Percentiles rank a stretch among this genome's conserved stretches.
Conservation (phyloP, 2,888 invertebrate genomes). For the Vesta saturnalis region DNA sequence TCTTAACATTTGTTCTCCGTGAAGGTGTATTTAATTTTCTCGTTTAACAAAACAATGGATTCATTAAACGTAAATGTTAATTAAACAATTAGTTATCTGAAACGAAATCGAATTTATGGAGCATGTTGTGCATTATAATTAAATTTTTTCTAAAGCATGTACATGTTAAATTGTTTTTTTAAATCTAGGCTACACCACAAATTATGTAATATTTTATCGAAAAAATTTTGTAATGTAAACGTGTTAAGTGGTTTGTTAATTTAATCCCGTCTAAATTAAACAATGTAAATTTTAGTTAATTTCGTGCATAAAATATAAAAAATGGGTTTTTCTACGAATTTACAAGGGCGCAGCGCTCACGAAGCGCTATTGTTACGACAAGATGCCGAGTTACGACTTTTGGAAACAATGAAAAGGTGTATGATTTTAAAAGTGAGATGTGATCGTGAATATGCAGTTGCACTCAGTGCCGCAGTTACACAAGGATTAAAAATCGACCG, state of each 20-base stretch:
- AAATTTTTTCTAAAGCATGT: background rate
- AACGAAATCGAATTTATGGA: conserved; percentile 4
- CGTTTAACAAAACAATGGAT: conserved; percentile 27
- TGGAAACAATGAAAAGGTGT: conserved; percentile 92
- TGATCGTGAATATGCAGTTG: conserved; percentile 90
- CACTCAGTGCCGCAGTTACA: conserved; percentile 80
- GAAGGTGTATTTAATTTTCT: conserved; percentile 30
- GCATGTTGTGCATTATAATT: background rate
- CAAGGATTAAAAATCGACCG: conserved; percentile 88
- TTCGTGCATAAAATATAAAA: background rate
- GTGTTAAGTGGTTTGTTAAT: background rate
- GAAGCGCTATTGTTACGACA: conserved; percentile 90
- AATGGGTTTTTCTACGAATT: conserved; percentile 88
- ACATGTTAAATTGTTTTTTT: background rate
- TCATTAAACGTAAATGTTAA: conserved; percentile 22
- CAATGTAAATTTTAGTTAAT: conserved; percentile 8
- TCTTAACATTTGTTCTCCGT: conserved; percentile 30
- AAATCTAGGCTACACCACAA: background rate
- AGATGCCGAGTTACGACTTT: conserved; percentile 90
- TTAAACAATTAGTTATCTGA: conserved; percentile 27
- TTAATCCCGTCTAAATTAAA: conserved; percentile 5
- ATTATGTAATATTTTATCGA: background rate
- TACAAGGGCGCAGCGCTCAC: conserved; percentile 89
- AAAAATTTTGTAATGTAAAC: background rate
- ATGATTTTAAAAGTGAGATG: conserved; percentile 88